phyloP scores from a whole-genome alignment of 1,140 invertebrate species.

The Heliconius nattereri region DNA sequence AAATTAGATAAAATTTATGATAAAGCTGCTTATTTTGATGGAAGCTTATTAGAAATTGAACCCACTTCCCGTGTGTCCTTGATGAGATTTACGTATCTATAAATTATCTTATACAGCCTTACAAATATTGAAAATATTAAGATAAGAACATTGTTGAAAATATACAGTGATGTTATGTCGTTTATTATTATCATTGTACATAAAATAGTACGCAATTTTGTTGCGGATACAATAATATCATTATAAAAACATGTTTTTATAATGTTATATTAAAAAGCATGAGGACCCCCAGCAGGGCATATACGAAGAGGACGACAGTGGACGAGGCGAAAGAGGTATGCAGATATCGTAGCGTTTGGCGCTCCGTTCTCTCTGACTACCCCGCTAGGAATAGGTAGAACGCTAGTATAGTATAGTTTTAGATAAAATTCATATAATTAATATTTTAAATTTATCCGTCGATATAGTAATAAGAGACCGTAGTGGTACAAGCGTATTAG shows the following conservation, averaged over 20 bases:
- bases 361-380: too few species aligned
- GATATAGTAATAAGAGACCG: too few species aligned
- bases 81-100: background rate
- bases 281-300: too few species aligned
- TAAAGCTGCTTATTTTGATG: background rate
- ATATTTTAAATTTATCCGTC: too few species aligned
- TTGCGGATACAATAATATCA: background rate
- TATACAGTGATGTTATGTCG: background rate
- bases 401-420: too few species aligned
- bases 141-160: slow-evolving; percentile 10
- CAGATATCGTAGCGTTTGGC: too few species aligned
- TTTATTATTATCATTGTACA: background rate
- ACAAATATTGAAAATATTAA: slow-evolving; percentile 10
- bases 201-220: background rate
- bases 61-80: background rate
- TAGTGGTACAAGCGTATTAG: too few species aligned
- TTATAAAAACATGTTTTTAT: background rate
- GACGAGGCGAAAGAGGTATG: too few species aligned
- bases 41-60: background rate
- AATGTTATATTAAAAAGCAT: too few species aligned
- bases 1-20: background rate
- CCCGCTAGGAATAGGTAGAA: too few species aligned
- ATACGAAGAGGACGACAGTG: too few species aligned
- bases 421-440: too few species aligned
- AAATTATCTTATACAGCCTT: background rate